phyloP scores from a whole-genome alignment of 92 coral and sea anemone genomes.

The Umimayanthus chanpuru region DNA sequence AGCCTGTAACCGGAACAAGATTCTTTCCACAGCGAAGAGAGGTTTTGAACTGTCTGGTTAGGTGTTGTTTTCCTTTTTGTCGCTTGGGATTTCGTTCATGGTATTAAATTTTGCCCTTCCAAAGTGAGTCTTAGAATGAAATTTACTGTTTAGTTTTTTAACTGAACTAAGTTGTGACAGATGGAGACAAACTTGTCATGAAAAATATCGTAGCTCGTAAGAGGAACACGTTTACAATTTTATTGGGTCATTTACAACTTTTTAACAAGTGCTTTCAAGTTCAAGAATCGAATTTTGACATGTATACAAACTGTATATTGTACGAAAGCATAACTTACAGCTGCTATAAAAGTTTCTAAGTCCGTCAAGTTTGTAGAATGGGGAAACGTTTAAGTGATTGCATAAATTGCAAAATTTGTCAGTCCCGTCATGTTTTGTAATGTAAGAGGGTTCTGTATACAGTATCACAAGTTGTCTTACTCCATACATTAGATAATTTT shows the following conservation, averaged over 20 bases:
- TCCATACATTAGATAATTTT: too few relatives aligned
- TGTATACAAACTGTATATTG: background rate
- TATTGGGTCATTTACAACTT: background rate
- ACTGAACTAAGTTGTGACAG: background rate
- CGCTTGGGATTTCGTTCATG: too few relatives aligned
- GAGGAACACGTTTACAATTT: too few relatives aligned
- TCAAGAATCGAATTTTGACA: background rate
- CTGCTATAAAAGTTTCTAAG: too few relatives aligned
- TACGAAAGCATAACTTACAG: background rate
- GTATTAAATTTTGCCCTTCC: too few relatives aligned
- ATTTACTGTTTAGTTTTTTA: background rate
- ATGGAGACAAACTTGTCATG: background rate
- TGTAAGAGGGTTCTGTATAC: too few relatives aligned
- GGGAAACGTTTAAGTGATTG: background rate
- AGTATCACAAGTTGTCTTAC: too few relatives aligned
- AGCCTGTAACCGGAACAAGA: too few relatives aligned
- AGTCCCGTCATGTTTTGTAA: too few relatives aligned
- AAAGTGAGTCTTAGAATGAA: background rate
- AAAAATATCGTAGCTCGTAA: background rate
- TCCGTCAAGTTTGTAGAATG: background rate
- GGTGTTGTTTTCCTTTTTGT: too few relatives aligned
- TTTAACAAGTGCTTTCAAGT: background rate
- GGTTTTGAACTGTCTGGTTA: background rate
- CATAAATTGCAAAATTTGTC: background rate
- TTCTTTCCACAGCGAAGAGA: background rate